Evolutionary conservation across 92 coral and sea anemone species (phyloP).

Genomic region (Phenganax subtilis): DNA sequence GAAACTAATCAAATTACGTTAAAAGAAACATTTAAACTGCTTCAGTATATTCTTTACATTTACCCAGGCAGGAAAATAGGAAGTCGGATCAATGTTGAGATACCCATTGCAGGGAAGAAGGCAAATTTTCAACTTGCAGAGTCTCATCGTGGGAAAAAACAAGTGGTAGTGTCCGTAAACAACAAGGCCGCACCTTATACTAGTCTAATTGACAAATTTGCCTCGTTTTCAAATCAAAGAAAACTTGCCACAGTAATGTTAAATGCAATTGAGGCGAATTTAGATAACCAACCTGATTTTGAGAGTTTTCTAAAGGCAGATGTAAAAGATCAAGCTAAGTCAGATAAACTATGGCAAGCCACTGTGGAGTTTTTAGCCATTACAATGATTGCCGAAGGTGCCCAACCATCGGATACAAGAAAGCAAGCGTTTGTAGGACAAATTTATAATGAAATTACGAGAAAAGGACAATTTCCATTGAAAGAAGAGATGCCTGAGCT

Average conservation of each 20-base stretch:
- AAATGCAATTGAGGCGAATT: background rate
- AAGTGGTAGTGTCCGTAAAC: background rate
- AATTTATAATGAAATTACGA: no score
- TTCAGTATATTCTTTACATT: background rate
- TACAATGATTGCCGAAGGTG: no score
- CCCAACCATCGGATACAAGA: no score
- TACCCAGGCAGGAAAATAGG: background rate
- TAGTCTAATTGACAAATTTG: background rate
- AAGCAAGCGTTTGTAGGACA: no score
- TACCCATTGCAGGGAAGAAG: background rate
- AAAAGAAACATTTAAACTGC: background rate
- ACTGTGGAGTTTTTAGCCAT: no score
- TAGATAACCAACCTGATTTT: background rate
- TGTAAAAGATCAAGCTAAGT: background rate
- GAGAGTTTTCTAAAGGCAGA: background rate
- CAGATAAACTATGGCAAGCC: background rate
- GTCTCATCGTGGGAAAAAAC: background rate
- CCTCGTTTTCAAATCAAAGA: background rate
- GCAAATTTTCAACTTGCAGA: background rate
- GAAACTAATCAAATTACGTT: background rate
- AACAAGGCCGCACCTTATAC: background rate
- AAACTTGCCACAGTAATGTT: background rate
- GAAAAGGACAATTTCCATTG: no score
- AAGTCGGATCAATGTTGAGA: background rate
- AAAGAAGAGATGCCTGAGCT: no score